Percentiles rank a stretch among this genome's conserved stretches.
These are phyloP conservation scores for Henricia sp. DNA, from an alignment of 53 echinoderm and acorn worm species.

Conservation along the genomic window DNA sequence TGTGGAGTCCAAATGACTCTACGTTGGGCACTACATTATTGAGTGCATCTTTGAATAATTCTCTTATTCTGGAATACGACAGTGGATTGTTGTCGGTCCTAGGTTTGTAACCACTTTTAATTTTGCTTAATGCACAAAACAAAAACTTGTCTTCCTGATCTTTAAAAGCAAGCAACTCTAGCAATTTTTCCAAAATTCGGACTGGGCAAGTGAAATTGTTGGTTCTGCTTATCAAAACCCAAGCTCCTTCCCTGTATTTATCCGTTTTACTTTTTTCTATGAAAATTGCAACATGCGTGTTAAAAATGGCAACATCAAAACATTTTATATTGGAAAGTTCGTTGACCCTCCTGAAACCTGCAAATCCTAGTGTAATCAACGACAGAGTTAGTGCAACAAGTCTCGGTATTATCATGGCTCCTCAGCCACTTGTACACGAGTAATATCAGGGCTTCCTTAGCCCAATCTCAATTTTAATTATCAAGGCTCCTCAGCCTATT, in stretches of 20 bases:
- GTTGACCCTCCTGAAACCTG: conserved; percentile 14
- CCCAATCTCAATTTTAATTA: not conserved
- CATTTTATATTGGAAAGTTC: not conserved
- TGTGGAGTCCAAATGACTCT: not conserved
- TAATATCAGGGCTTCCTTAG: not conserved
- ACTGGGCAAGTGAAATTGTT: not conserved
- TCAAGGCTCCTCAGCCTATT: not conserved
- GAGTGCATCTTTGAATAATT: not conserved
- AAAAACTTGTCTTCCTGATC: not conserved
- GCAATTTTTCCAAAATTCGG: not conserved
- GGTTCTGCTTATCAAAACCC: conserved; percentile 1
- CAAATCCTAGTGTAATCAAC: conserved; percentile 10
- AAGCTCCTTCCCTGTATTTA: conserved; percentile 19
- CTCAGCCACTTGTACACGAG: not conserved
- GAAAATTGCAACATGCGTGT: not conserved
- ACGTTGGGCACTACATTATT: not conserved
- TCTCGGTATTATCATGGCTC: not conserved
- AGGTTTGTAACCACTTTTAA: not conserved
- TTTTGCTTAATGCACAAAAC: not conserved
- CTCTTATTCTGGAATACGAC: not conserved
- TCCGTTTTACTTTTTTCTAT: conserved; percentile 32
- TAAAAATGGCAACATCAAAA: not conserved
- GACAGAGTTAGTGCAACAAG: not conserved
- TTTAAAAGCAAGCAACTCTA: not conserved
- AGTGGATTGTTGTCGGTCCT: not conserved